A percentile compares a stretch with the other conserved stretches of the same genome.
These are phyloP conservation scores for Passer montanus DNA, from an alignment of 2,113 vertebrate species.

Conservation along the genomic window DNA sequence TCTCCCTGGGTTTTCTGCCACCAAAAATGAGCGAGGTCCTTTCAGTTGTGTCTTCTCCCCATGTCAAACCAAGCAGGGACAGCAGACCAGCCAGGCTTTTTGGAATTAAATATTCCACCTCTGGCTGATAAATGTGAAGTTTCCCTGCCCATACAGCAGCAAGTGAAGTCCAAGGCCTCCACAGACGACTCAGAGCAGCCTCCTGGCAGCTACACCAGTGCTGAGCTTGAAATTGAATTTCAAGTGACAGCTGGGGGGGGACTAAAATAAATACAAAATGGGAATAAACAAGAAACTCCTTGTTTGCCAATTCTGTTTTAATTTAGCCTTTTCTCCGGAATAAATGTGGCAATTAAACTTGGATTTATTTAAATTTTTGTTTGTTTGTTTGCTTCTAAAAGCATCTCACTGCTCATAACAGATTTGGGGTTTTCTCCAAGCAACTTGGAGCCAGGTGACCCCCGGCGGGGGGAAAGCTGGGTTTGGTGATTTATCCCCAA, in stretches of 20 bases:
- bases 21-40: neutral
- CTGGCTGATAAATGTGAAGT: neutral
- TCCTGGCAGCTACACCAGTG: neutral
- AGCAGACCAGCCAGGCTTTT: neutral
- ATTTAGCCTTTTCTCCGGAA: neutral
- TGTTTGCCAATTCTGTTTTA: neutral
- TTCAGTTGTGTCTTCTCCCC: neutral
- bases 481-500: neutral
- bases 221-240: neutral
- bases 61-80: neutral
- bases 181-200: neutral
- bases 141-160: neutral
- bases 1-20: neutral
- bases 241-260: neutral
- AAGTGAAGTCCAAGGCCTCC: neutral
- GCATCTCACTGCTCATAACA: neutral
- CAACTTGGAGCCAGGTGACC: neutral
- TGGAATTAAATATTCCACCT: neutral
- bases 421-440: neutral
- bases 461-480: neutral
- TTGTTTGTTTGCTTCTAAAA: neutral
- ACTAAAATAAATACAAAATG: neutral
- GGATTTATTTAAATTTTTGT: neutral
- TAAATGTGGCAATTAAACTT: neutral
- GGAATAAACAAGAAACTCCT: neutral